Percentiles rank a stretch among this genome's conserved stretches.
Evolutionary conservation across 2,113 vertebrate genomes (phyloP).

Genomic region (Actenoides hombroni): DNA sequence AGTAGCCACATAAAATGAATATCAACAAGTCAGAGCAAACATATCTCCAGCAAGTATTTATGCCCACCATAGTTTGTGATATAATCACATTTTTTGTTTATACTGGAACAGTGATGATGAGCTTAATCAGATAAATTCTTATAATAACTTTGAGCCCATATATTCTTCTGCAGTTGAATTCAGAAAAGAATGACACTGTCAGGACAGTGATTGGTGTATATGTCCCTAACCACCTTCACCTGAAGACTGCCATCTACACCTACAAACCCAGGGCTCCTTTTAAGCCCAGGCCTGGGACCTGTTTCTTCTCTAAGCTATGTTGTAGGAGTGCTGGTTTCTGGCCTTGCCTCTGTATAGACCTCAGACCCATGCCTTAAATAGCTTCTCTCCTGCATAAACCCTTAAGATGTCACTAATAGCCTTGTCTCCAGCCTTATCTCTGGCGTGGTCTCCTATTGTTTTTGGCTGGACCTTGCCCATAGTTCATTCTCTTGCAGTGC

Average conservation of each 20-base stretch:
- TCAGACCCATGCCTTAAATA: neutral
- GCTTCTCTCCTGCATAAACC: neutral
- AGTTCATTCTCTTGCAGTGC: neutral
- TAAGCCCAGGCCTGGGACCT: neutral
- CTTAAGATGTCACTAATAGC: neutral
- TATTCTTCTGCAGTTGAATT: neutral
- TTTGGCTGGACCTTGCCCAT: neutral
- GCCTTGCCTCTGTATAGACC: neutral
- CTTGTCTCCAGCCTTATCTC: neutral
- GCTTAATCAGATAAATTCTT: neutral
- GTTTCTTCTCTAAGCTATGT: neutral
- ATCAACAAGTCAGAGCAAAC: neutral
- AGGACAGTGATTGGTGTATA: neutral
- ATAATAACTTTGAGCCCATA: neutral
- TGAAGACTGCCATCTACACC: neutral
- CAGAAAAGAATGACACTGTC: neutral
- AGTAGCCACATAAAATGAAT: neutral
- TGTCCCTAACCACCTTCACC: neutral
- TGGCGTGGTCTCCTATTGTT: neutral
- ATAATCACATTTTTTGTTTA: neutral
- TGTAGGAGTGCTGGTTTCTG: neutral
- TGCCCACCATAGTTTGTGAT: neutral
- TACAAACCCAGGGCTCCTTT: neutral
- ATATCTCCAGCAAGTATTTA: neutral
- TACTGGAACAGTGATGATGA: neutral